Evolutionary conservation across 2,113 vertebrate genomes (phyloP), one percentile per base, ranked within the genome.

Genomic region (Heterocephalus glaber): DNA sequence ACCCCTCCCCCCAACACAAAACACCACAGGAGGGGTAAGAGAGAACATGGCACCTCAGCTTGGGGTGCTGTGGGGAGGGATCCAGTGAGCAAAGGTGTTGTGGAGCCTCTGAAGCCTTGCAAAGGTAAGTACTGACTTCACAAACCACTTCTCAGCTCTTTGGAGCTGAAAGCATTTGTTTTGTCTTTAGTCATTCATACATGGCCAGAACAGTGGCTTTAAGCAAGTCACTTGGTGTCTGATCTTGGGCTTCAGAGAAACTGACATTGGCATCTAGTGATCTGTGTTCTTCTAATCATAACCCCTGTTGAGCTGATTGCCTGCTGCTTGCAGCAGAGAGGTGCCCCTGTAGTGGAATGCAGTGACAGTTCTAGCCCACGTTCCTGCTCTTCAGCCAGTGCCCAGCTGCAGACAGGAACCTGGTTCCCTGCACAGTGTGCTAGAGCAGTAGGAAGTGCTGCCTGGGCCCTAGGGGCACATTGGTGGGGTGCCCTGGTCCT

Each of bases 161-260:
- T 41, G 49, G 56, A 56, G 20, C 17, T 9, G 12, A 84, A 70
- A 91, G 16, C 16, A 33, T 56, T 92, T 89, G 28, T 52, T 90
- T 83, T 90, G 54, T 90, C 85, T 8, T 60, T 49, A 89, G n/a
- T 82, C 44, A 52, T 89, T 86, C 44, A 90, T 58, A 70, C 16
- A 30, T 19, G 63, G 26, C n/a, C 60, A 65, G 72, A 93, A 26
- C 54, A 52, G 54, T 90, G 82, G 47, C 61, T 61, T 52, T 58
- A 87, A 87, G 33, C 24, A 52, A 80, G 58, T 94, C 49, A 77
- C 30, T 30, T 28, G 35, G 28, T 58, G 24, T 77, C 26, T 84
- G 17, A 56, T 35, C 1, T 14, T 26, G 13, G 72, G 84, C 61
- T 63, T 81, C 38, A 88, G 44, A 60, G 82, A 97, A 90, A 65